These are phyloP conservation scores for Thereva unica DNA, from an alignment of 2,888 invertebrate genomes.

Conservation along the genomic window DNA sequence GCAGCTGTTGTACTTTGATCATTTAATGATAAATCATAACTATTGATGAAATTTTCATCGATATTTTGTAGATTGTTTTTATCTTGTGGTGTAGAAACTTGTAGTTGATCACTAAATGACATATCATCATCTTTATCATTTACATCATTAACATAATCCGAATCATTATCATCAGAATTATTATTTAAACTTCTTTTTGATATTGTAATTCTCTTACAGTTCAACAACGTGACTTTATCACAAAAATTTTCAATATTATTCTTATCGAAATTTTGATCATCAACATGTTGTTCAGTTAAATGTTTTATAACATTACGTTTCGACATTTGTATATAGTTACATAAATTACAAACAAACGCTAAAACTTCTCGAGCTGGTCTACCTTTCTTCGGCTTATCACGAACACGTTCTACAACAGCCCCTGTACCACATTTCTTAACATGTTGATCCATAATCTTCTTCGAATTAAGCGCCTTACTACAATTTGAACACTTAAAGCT, in stretches of 20 bases:
- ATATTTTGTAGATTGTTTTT: conserved; percentile 36
- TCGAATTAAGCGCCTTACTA: conserved; percentile 36
- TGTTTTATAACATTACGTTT: conserved; percentile 67
- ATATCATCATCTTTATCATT: not conserved
- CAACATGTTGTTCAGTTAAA: conserved; percentile 54
- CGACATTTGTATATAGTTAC: conserved; percentile 74
- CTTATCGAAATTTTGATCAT: conserved; percentile 40
- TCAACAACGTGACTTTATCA: conserved; percentile 37
- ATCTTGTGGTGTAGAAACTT: conserved; percentile 33
- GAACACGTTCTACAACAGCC: conserved; percentile 15
- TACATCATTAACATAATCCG: not conserved
- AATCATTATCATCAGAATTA: not conserved
- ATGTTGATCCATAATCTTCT: conserved; percentile 42
- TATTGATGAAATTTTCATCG: conserved; percentile 20
- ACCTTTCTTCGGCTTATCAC: conserved; percentile 29
- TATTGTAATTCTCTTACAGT: no score
- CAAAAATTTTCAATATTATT: conserved; percentile 43
- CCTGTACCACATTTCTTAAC: conserved; percentile 26
- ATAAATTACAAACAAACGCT: conserved; percentile 71
- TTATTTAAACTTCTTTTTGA: no score
- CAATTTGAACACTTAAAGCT: conserved; percentile 69
- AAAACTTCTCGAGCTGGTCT: conserved; percentile 21
- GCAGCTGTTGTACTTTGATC: not conserved
- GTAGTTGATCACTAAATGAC: no score
- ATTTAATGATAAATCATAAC: not conserved